Base-by-base conservation (phyloP, 2,113 vertebrate genomes). In the Python bivittatus region DNA sequence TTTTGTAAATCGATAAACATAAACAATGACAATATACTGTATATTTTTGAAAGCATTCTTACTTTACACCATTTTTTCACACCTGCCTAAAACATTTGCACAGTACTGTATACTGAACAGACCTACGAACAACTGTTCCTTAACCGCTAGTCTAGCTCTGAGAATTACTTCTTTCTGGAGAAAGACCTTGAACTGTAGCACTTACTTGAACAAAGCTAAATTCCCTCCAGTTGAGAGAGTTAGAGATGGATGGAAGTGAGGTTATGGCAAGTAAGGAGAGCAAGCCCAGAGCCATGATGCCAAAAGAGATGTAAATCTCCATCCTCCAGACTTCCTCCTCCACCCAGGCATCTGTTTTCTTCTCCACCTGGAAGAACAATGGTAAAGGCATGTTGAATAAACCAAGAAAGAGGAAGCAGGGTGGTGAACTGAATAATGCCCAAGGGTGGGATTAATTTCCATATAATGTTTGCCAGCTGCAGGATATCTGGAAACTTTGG, bases 121-220 rank as follows among this genome's bases (percentile, higher is more conserved):
- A n/a, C 6, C 15, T 42, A 2, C 20, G 89, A 90, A 84, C 7
- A 29, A 2, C 6, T 5, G 23, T 12, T 54, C 33, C 12, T 8
- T 56, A 9, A 27, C 12, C 22, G 10, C n/a, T 56, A 42, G 25
- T 44, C 42, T 79, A 22, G 52, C 25, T 23, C 68, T 12, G 58
- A 10, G 27, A 25, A 79, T 13, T 27, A 12, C 52, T 27, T 12
- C 61, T 13, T 23, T 56, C 53, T 38, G n/a, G 10, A 27, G 53
- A 91, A 64, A 6, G 22, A 6, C 22, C 11, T 12, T 27, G 2
- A 86, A 33, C n/a, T 42, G 29, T 13, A 60, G 44, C 3, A 92
- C 91, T 97, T 96, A 99, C 99, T 98, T 99, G 99, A 91, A 99
- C 88, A 89, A 99, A 99, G 96, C 96, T 99, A 97, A 99, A 99